Conservation (phyloP, 2,113 vertebrate species). For the Dermatemys mawii region DNA sequence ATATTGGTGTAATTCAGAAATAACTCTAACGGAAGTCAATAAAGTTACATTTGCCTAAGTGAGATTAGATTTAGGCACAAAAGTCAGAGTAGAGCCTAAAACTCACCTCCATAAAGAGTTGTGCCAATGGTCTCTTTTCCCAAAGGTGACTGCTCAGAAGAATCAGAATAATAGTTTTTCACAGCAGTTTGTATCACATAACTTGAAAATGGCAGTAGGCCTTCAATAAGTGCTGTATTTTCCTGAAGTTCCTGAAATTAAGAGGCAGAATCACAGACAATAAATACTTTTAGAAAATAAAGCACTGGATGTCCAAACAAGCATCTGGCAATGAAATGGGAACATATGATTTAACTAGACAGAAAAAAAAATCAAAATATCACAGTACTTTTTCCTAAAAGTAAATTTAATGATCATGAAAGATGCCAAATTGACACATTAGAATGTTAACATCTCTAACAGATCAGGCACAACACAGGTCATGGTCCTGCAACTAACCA, state of each 20-base stretch:
- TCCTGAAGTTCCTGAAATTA: conserved; percentile 76
- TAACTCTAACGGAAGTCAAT: background rate
- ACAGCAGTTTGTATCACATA: conserved; percentile 69
- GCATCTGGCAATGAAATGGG: background rate
- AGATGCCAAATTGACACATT: background rate
- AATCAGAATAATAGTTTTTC: conserved; percentile 77
- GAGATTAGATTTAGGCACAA: background rate
- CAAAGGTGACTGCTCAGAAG: conserved; percentile 14
- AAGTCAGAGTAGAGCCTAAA: conserved; percentile 1
- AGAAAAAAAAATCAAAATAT: background rate
- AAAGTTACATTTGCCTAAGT: background rate
- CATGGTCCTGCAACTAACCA: background rate
- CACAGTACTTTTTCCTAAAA: background rate
- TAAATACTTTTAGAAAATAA: background rate
- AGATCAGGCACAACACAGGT: background rate
- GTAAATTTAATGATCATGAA: background rate
- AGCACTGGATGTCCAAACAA: background rate
- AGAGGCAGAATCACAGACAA: background rate
- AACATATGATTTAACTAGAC: background rate
- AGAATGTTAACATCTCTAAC: background rate
- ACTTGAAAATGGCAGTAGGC: conserved; percentile 75
- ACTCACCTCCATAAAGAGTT: conserved; percentile 77
- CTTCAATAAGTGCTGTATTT: conserved; percentile 45
- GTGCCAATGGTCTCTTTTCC: conserved; percentile 52
- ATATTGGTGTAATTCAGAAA: background rate